Conservation (phyloP, 2,888 invertebrate species). For the Ligdia adustata region DNA sequence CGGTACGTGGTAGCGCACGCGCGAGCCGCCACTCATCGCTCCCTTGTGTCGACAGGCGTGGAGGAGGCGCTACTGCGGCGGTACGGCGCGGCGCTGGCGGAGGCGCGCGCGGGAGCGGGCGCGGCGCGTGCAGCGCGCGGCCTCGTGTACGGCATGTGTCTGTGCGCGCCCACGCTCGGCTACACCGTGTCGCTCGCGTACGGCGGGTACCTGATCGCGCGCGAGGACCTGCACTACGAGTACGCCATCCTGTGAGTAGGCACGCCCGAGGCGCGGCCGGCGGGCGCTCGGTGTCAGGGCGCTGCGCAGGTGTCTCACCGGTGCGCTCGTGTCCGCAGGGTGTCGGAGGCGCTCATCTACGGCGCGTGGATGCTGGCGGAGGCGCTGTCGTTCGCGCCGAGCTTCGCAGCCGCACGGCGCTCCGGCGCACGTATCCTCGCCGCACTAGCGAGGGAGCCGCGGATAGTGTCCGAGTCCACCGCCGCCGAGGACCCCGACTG, state of each 20-base stretch:
- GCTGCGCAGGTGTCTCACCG: not conserved
- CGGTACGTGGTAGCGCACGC: slow-evolving; percentile 61
- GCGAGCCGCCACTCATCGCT: slow-evolving; percentile 47
- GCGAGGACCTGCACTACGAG: slow-evolving; percentile 84
- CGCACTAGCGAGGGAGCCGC: slow-evolving; percentile 74
- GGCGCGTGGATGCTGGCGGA: slow-evolving; percentile 92
- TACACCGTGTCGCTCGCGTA: slow-evolving; percentile 89
- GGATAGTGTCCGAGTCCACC: slow-evolving; percentile 53
- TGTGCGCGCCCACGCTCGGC: slow-evolving; percentile 87
- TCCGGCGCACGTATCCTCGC: slow-evolving; percentile 87
- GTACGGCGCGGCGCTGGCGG: slow-evolving; percentile 72
- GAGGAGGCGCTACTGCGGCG: slow-evolving; percentile 80
- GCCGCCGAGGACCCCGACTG: slow-evolving; percentile 54
- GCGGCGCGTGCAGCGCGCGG: slow-evolving; percentile 83
- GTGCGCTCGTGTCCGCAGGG: slow-evolving; percentile 67
- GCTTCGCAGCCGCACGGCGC: slow-evolving; percentile 87
- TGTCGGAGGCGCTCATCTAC: slow-evolving; percentile 90
- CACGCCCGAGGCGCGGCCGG: not conserved
- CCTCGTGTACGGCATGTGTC: slow-evolving; percentile 87
- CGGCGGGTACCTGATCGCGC: slow-evolving; percentile 87
- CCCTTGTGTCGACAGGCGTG: slow-evolving; percentile 65
- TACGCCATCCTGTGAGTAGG: slow-evolving; percentile 86
- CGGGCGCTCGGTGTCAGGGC: not conserved
- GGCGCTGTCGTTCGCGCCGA: slow-evolving; percentile 90
- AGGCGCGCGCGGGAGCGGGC: slow-evolving; percentile 67